Percentiles rank a stretch among this genome's conserved stretches.
Evolutionary conservation across 2,113 vertebrate genomes (phyloP).

Genomic region (Lontra canadensis): DNA sequence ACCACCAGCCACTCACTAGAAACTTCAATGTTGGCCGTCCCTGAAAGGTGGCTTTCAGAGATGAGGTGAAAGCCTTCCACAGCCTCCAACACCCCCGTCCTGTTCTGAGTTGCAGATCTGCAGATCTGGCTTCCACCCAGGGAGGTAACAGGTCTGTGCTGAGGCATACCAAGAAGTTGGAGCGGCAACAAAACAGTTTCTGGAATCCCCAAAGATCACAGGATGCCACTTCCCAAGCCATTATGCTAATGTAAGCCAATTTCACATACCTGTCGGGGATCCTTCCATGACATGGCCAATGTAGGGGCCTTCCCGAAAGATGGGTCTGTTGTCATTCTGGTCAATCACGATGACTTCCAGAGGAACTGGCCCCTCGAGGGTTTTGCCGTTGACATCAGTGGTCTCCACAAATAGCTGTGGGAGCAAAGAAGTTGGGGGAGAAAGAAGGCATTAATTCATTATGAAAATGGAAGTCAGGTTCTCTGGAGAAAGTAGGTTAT

Average conservation of each 20-base stretch:
- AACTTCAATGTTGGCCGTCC: background rate
- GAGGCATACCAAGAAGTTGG: fast-evolving
- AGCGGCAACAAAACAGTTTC: too few species aligned
- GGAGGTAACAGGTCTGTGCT: fast-evolving
- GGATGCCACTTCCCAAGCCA: background rate
- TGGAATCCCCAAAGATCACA: background rate
- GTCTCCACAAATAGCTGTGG: slow-evolving; percentile 93
- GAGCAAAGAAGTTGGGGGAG: slow-evolving; percentile 38
- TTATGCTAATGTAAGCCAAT: background rate
- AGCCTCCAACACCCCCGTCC: fast-evolving
- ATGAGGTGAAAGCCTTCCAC: background rate
- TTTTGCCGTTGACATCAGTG: slow-evolving; percentile 88
- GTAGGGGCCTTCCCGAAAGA: slow-evolving; percentile 94
- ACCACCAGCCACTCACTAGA: fast-evolving
- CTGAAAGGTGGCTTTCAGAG: background rate
- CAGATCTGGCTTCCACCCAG: background rate
- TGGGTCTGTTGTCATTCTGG: slow-evolving; percentile 97
- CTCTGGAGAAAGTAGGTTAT: slow-evolving; percentile 19
- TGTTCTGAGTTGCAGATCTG: background rate
- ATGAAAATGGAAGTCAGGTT: slow-evolving; percentile 25
- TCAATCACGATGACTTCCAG: slow-evolving; percentile 93
- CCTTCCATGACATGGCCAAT: slow-evolving; percentile 95
- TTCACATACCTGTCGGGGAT: slow-evolving; percentile 92
- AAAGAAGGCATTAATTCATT: slow-evolving; percentile 34
- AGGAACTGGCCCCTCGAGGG: slow-evolving; percentile 89